Conservation (phyloP, 2,113 vertebrate genomes). For the Catagonus wagneri region DNA sequence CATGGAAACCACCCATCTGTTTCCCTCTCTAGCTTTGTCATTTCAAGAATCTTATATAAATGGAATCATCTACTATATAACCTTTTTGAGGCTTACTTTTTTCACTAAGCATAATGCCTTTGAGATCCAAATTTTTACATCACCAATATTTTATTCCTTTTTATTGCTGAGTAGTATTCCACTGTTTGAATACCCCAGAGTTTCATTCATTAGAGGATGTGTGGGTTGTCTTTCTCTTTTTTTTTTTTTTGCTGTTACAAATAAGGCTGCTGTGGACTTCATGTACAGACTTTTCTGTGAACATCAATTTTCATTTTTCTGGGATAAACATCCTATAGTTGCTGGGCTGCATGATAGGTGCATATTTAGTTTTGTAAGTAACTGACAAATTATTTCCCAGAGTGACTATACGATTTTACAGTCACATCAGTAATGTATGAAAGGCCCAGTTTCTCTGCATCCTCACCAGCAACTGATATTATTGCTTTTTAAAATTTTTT, state of each 20-base stretch:
- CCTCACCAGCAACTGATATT: not conserved
- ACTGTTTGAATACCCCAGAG: not conserved
- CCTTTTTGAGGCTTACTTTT: slow-evolving; percentile 14
- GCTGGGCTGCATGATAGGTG: not conserved
- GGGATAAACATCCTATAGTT: not conserved
- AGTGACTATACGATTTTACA: not conserved
- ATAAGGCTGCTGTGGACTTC: not conserved
- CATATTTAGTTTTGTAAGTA: slow-evolving; percentile 16
- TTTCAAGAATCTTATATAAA: not conserved
- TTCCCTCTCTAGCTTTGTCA: slow-evolving; percentile 20
- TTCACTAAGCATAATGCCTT: not conserved
- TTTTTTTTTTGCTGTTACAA: not conserved
- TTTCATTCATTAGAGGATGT: not conserved
- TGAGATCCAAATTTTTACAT: not conserved
- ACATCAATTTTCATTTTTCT: slow-evolving; percentile 41
- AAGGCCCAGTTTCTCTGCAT: not conserved
- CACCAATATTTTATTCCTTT: not conserved
- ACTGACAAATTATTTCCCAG: slow-evolving; percentile 5
- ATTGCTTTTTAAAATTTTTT: not conserved
- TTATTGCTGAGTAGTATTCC: not conserved
- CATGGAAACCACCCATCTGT: not conserved
- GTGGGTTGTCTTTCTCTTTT: not conserved
- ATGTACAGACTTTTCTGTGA: not conserved
- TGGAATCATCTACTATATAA: not conserved
- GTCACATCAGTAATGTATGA: not conserved